Conservation (phyloP, 2,797 vertebrate species). For the Fundulus diaphanus region DNA sequence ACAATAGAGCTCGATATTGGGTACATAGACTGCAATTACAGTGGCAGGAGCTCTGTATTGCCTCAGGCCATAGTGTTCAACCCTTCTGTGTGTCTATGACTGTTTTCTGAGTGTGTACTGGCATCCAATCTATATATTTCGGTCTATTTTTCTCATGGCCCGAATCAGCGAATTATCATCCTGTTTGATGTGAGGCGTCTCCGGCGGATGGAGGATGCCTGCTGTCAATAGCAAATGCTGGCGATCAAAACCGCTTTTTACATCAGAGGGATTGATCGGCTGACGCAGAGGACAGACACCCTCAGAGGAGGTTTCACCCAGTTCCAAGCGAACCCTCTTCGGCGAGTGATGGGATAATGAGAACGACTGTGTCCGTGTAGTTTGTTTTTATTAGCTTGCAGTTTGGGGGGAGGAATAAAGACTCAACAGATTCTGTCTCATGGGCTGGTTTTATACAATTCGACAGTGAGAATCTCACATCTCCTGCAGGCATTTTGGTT, state of each 20-base stretch:
- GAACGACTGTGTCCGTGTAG: slow-evolving; percentile 6
- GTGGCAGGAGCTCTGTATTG: slow-evolving; percentile 24
- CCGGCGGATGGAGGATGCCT: slow-evolving; percentile 24
- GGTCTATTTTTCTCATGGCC: slow-evolving; percentile 46
- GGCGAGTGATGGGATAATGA: slow-evolving; percentile 46
- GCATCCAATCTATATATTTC: slow-evolving; percentile 45
- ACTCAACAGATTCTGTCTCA: slow-evolving; percentile 16
- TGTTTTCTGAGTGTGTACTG: neutral
- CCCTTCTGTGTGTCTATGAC: neutral
- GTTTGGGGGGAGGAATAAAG: slow-evolving; percentile 15
- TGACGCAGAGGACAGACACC: slow-evolving; percentile 32
- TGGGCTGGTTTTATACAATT: slow-evolving; percentile 34
- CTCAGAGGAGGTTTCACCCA: slow-evolving; percentile 39
- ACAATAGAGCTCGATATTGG: slow-evolving; percentile 60
- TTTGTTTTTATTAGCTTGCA: slow-evolving; percentile 33
- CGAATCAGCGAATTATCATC: slow-evolving; percentile 35
- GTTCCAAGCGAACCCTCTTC: slow-evolving; percentile 26
- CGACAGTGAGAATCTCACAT: slow-evolving; percentile 9
- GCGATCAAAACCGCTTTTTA: slow-evolving; percentile 71
- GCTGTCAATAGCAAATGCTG: slow-evolving; percentile 58
- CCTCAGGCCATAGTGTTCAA: slow-evolving; percentile 39
- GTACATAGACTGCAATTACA: slow-evolving; percentile 60
- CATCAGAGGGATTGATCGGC: slow-evolving; percentile 65
- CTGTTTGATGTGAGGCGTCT: slow-evolving; percentile 47
- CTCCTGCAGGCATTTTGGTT: slow-evolving; percentile 29